These are phyloP conservation scores for Drosophila quasianomalipes DNA, from an alignment of 2,888 invertebrate genomes.

Conservation along the genomic window DNA sequence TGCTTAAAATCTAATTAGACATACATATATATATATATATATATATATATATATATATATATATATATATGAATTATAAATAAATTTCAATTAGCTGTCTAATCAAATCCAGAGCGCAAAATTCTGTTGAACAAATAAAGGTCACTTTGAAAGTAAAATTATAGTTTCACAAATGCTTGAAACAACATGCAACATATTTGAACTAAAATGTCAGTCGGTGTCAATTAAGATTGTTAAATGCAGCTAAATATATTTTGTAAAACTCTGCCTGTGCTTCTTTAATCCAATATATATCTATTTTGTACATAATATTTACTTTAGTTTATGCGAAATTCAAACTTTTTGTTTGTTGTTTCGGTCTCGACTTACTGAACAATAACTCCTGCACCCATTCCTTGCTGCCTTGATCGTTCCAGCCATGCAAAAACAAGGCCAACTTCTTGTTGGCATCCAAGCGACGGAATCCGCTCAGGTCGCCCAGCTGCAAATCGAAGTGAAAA, in stretches of 20 bases:
- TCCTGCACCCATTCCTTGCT: constrained; percentile 84
- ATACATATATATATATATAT: neutral
- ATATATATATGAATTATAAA: too few species aligned
- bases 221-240: too few species aligned
- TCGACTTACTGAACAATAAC: constrained; percentile 74
- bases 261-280: neutral
- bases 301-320: neutral
- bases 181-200: too few species aligned
- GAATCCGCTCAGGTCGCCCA: constrained; percentile 81
- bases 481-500: constrained; percentile 75
- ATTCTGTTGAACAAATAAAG: too few species aligned
- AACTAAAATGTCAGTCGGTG: too few species aligned
- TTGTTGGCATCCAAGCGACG: constrained; percentile 70
- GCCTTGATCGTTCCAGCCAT: constrained; percentile 84
- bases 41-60: too few species aligned
- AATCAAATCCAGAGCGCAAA: too few species aligned
- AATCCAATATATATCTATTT: neutral
- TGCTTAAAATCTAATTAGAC: neutral
- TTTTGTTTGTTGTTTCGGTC: neutral
- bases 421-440: constrained; percentile 83
- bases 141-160: too few species aligned
- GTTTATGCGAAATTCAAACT: neutral
- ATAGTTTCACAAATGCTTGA: too few species aligned
- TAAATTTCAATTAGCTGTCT: too few species aligned
- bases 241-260: neutral